A percentile compares a stretch with the other conserved stretches of the same genome.
These are phyloP conservation scores for Epiblema foenella DNA, from an alignment of 2,888 invertebrate species.

Conservation along the genomic window DNA sequence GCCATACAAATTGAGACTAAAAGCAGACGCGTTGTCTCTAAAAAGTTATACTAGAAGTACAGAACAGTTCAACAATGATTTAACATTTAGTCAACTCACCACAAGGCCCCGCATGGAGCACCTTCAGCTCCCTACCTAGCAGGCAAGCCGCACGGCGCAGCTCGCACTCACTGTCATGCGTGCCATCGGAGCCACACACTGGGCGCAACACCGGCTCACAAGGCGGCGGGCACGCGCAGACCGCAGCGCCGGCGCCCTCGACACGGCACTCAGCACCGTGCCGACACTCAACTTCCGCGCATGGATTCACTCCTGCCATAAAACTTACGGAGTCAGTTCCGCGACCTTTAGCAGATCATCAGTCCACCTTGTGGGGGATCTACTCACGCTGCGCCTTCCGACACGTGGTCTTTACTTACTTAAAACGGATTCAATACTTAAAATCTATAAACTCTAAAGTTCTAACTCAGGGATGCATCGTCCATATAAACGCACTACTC, in stretches of 20 bases:
- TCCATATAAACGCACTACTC: too few relatives aligned
- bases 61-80: too few relatives aligned
- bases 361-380: too few relatives aligned
- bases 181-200: slow-evolving; percentile 94
- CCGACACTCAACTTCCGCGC: slow-evolving; percentile 91
- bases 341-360: too few relatives aligned
- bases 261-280: slow-evolving; percentile 93
- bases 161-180: slow-evolving; percentile 93
- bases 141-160: slow-evolving; percentile 89
- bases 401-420: too few relatives aligned
- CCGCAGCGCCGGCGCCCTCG: slow-evolving; percentile 89
- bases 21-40: too few relatives aligned
- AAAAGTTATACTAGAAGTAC: too few relatives aligned
- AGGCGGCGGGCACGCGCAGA: slow-evolving; percentile 92
- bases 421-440: too few relatives aligned
- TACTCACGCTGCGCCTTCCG: too few relatives aligned
- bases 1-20: too few relatives aligned
- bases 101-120: slow-evolving; percentile 79
- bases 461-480: too few relatives aligned
- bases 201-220: slow-evolving; percentile 92
- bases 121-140: slow-evolving; percentile 76
- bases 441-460: not conserved
- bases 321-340: slow-evolving; percentile 21
- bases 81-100: slow-evolving; percentile 57
- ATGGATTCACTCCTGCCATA: slow-evolving; percentile 91